phyloP scores from a whole-genome alignment of 2,113 vertebrate genomes.

The Perccottus glenii region DNA sequence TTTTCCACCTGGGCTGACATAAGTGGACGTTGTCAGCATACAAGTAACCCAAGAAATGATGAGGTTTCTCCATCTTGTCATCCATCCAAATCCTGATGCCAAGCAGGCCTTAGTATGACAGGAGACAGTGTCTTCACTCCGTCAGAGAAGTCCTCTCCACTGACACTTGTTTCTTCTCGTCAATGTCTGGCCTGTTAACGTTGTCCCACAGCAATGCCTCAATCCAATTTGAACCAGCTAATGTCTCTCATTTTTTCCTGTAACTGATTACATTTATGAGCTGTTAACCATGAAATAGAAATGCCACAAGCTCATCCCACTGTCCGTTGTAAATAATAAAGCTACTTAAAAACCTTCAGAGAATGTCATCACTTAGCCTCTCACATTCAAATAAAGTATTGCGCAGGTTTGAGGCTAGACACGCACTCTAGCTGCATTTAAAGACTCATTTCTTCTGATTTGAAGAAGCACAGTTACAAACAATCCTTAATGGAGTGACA shows the following conservation, averaged over 20 bases:
- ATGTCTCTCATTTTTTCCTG: conserved; percentile 54
- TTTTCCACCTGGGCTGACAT: background rate
- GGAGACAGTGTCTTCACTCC: conserved; percentile 9
- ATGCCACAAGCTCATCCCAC: conserved; percentile 3
- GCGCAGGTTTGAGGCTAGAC: background rate
- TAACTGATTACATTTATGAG: conserved; percentile 32
- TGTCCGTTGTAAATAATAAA: background rate
- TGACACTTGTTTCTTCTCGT: conserved; percentile 41
- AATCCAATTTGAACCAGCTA: conserved; percentile 30
- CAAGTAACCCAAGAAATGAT: background rate
- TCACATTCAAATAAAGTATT: conserved; percentile 6
- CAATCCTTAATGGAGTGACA: conserved; percentile 33
- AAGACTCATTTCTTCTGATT: conserved; percentile 16
- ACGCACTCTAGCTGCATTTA: conserved; percentile 7
- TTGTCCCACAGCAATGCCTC: conserved; percentile 1
- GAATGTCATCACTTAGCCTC: background rate
- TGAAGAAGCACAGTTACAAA: conserved; percentile 14
- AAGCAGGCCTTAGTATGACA: conserved; percentile 9
- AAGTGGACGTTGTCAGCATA: conserved; percentile 5
- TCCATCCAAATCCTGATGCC: no score
- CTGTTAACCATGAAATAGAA: conserved; percentile 49
- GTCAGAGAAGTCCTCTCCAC: conserved; percentile 18
- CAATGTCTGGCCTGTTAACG: conserved; percentile 35
- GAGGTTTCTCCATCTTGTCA: no score
- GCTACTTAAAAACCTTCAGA: background rate